Evolutionary conservation across 2,113 vertebrate genomes (phyloP).

Genomic region (Phylloscopus whistleri): DNA sequence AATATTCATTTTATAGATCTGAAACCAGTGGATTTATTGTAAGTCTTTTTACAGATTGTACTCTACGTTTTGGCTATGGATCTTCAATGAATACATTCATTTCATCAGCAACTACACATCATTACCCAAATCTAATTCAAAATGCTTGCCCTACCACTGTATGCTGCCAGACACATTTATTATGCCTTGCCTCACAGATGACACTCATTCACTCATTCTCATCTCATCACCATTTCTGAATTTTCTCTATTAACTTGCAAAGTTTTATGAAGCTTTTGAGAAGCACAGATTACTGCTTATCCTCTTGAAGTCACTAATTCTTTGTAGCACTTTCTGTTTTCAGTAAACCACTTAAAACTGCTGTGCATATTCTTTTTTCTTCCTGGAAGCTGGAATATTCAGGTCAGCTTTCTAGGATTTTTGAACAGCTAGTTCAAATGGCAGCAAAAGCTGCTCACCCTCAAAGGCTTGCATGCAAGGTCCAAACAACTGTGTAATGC

Average conservation of each 20-base stretch:
- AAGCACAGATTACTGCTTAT: background rate
- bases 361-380: background rate
- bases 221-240: accelerated
- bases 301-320: background rate
- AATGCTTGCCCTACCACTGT: background rate
- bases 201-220: background rate
- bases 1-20: background rate
- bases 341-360: background rate
- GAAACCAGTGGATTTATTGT: background rate
- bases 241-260: background rate
- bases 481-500: background rate
- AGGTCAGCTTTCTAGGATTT: background rate
- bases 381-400: background rate
- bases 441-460: background rate
- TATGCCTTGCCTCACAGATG: background rate
- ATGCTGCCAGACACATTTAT: background rate
- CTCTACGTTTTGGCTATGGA: background rate
- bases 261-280: background rate
- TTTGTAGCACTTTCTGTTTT: background rate
- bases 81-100: accelerated
- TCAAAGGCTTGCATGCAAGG: background rate
- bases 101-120: background rate
- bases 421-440: background rate
- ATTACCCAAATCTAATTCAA: background rate
- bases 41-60: background rate